Evolutionary conservation across 2,113 vertebrate genomes (phyloP), one percentile per base, ranked within the genome.

Genomic region (Gallinago jamesoni): DNA sequence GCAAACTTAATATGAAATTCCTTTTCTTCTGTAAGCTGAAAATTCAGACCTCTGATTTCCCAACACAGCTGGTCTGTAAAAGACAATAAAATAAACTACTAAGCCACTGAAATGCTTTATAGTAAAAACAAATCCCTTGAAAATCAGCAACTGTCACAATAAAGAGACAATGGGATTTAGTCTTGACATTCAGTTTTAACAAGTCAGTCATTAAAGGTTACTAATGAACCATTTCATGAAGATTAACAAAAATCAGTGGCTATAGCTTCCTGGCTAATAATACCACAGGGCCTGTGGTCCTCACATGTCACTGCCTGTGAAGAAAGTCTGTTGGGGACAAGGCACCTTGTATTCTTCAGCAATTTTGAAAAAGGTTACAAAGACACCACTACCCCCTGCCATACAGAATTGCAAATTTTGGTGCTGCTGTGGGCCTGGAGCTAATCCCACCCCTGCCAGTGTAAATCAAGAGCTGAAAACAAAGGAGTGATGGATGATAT

Each of bases 1-100:
- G 64, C 45, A 95, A 97, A 97, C 74, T 73, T 72, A 87, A 91
- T 89, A 95, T 14, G 18, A 84, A 84, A 84, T 73, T 81, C 7
- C 10, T 80, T 80, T 85, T 82, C 87, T 95, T 53, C 63, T 56
- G 56, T 24, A 87, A 79, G 41, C 68, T 92, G 67, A 52, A 89
- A 94, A 66, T 84, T 91, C 76, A 95, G 72, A 59, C 39, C 59
- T 93, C 73, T 86, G 52, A 85, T 88, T 92, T 94, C 78, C 85
- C 90, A 82, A 79, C 35, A 91, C 70, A 95, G 74, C 70, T 93
- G 57, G 66, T 67, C 77, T 78, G 43, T 39, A 80, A 91, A 84
- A 88, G 23, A 68, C 59, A 94, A 64, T 59, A 92, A 78, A 91
- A 91, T 84, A 60, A 95, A 92, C n/a, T 57, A 45, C 73, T 81